These are phyloP conservation scores for Prionailurus viverrinus DNA, from an alignment of 2,113 vertebrate species.

Conservation along the genomic window DNA sequence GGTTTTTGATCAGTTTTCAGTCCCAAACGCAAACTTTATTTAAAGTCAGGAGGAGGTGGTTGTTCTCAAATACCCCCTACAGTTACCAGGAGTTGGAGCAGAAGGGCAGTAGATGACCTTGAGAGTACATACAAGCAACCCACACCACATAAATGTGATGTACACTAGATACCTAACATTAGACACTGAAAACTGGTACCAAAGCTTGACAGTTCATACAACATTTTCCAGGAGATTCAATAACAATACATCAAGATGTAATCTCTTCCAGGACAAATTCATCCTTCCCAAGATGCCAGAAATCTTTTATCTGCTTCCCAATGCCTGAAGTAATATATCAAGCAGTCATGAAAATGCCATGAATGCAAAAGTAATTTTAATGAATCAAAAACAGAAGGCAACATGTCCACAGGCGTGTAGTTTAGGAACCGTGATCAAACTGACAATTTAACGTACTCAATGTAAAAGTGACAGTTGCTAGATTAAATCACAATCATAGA, in stretches of 20 bases:
- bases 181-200: conserved; percentile 67
- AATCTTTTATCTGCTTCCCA: conserved; percentile 83
- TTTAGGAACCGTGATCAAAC: conserved; percentile 74
- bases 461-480: not conserved
- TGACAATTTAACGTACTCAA: conserved; percentile 30
- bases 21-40: conserved; percentile 29
- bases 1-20: conserved; percentile 72
- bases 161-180: conserved; percentile 67
- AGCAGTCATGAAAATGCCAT: conserved; percentile 80
- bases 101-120: conserved; percentile 76
- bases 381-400: conserved; percentile 82
- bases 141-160: conserved; percentile 68
- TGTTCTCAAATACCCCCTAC: conserved; percentile 41
- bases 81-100: not conserved
- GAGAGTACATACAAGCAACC: conserved; percentile 72
- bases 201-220: conserved; percentile 79
- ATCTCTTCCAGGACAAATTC: conserved; percentile 79
- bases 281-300: conserved; percentile 73
- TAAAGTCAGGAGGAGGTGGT: conserved; percentile 66
- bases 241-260: conserved; percentile 80
- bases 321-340: conserved; percentile 80
- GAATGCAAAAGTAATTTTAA: conserved; percentile 83
- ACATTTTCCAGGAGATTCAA: conserved; percentile 78
- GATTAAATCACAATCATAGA: conserved; percentile 47
- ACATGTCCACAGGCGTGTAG: conserved; percentile 73